phyloP scores from a whole-genome alignment of 1,140 invertebrate genomes.

The Augochlora pura region DNA sequence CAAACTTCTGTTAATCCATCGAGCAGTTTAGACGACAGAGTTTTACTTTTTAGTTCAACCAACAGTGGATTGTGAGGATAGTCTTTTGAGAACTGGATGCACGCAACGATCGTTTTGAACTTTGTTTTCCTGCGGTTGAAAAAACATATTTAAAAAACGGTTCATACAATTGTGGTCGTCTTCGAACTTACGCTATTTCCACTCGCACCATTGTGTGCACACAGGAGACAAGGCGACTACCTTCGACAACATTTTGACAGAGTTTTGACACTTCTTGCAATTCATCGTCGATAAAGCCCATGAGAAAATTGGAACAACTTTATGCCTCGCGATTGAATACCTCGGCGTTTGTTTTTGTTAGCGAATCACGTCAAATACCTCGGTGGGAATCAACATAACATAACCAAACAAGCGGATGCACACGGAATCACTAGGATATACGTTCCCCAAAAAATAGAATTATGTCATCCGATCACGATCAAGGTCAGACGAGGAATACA shows the following conservation, averaged over 20 bases:
- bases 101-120: conserved; percentile 84
- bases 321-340: background rate
- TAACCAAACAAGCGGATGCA: background rate
- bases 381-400: background rate
- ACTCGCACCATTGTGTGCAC: conserved; percentile 84
- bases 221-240: conserved; percentile 85
- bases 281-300: conserved; percentile 85
- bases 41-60: conserved; percentile 88
- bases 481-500: conserved; percentile 18
- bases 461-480: conserved; percentile 33
- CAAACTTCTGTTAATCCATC: conserved; percentile 83
- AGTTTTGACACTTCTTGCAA: conserved; percentile 83
- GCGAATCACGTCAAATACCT: background rate
- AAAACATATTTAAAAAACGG: background rate
- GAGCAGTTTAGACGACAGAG: conserved; percentile 84
- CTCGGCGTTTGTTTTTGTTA: background rate
- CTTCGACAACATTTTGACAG: conserved; percentile 83
- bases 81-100: conserved; percentile 84
- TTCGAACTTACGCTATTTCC: conserved; percentile 83
- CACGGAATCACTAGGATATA: no score
- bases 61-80: conserved; percentile 83
- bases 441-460: background rate
- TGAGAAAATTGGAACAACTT: conserved; percentile 61
- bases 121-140: conserved; percentile 79
- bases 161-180: background rate